Conservation (phyloP, 2,888 invertebrate genomes). For the Nomada lathburiana region DNA sequence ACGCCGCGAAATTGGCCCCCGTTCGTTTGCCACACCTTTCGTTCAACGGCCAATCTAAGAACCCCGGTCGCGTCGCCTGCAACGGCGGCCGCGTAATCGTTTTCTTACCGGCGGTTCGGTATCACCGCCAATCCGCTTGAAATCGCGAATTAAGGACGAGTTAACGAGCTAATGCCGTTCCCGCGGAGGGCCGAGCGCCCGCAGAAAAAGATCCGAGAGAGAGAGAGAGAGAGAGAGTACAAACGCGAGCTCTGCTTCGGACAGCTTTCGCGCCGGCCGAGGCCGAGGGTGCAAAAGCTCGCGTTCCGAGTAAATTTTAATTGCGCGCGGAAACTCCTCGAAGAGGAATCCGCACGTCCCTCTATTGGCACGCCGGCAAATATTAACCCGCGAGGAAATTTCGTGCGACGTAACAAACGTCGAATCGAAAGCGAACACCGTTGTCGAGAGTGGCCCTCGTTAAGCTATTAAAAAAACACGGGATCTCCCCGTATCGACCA, state of each 20-base stretch:
- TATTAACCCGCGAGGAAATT: background rate
- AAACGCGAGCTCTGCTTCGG: constrained; percentile 4
- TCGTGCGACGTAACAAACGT: background rate
- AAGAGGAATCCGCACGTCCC: background rate
- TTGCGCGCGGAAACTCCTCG: constrained; percentile 6
- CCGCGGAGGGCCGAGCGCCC: background rate
- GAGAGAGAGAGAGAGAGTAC: background rate
- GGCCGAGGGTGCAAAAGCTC: constrained; percentile 3
- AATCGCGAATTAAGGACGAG: constrained; percentile 24
- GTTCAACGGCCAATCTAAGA: background rate
- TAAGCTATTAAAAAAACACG: background rate
- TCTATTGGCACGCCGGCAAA: background rate
- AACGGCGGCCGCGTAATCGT: background rate
- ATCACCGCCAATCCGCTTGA: constrained; percentile 9
- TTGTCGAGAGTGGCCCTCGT: too few species aligned
- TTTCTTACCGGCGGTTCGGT: constrained; percentile 1
- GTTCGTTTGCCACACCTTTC: background rate
- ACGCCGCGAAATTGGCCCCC: background rate
- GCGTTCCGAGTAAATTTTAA: constrained; percentile 35
- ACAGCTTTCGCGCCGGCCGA: constrained; percentile 12
- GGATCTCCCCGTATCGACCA: background rate
- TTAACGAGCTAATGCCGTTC: constrained; percentile 41
- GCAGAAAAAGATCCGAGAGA: constrained; percentile 10
- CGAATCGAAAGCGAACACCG: background rate
- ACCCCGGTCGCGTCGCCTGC: background rate